Evolutionary conservation across 2,888 invertebrate species (phyloP), one percentile per base, ranked within the genome.

Genomic region (Melanotus villosus): DNA sequence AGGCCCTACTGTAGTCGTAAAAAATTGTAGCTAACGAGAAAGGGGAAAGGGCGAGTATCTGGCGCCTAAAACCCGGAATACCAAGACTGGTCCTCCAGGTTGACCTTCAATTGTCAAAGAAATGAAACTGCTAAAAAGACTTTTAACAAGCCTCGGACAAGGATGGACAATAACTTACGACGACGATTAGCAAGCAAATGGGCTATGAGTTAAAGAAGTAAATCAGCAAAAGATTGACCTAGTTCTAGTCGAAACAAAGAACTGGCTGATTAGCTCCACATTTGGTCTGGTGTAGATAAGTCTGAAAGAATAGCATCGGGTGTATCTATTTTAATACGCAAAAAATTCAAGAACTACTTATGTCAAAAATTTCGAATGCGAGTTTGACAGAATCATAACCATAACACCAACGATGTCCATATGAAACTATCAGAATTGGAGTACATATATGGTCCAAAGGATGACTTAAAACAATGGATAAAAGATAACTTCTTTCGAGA

Each of bases 171-270:
- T 56, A 16, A 1, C n/a, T 19, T 32, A 56, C n/a, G 83, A 23
- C 79, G 76, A 19, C 75, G 77, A 59, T 64, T 79, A 1, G 65
- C 71, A 1, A 75, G 81, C 14, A 79, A 78, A 10, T 83, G 83
- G 62, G 12, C 12, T 6, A 50, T 26, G 23, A 26, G 23, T 12
- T 5, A 50, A 76, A n/a, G n/a, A n/a, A n/a, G n/a, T n/a, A n/a
- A n/a, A 79, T 0, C 34, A n/a, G n/a, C n/a, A n/a, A 18, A 56
- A 56, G 32, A 34, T 34, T 18, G 41, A 72, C 32, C 56, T 34
- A 9, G 67, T 63, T 10, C 57, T 70, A 3, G 67, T 71, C 9
- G 69, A 7, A 59, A 21, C 6, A 67, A 72, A 52, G 50, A 56
- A 16, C 21, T 65, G 10, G 34, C 54, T 12, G 32, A 65, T 34